These are phyloP conservation scores for Polyploca ridens DNA, from an alignment of 2,888 invertebrate species.

Conservation along the genomic window DNA sequence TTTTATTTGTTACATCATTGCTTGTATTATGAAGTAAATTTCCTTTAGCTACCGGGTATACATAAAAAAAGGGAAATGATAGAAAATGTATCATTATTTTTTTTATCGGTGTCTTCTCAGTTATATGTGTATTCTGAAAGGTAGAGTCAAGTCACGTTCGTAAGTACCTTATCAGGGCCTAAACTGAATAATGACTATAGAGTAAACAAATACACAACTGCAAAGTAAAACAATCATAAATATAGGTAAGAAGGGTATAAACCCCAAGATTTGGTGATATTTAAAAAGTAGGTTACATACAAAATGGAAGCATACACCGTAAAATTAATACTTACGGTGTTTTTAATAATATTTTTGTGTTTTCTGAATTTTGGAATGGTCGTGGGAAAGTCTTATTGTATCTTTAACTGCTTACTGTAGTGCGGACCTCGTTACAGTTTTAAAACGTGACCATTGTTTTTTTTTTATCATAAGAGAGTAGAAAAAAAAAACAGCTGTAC, in stretches of 20 bases:
- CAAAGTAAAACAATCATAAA: slow-evolving; percentile 22
- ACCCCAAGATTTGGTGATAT: slow-evolving; percentile 19
- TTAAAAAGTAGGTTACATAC: slow-evolving; percentile 19
- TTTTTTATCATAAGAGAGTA: background rate
- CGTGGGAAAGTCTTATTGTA: slow-evolving; percentile 36
- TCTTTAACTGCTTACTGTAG: slow-evolving; percentile 5
- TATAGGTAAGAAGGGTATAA: slow-evolving; percentile 28
- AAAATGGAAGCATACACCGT: slow-evolving; percentile 36
- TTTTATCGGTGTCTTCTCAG: too few relatives aligned
- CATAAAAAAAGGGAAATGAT: too few relatives aligned
- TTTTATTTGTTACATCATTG: too few relatives aligned
- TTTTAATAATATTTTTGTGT: slow-evolving; percentile 30
- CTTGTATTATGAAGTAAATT: too few relatives aligned
- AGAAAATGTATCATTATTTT: too few relatives aligned
- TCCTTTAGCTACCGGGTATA: too few relatives aligned
- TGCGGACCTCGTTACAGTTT: background rate
- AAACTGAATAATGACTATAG: too few relatives aligned
- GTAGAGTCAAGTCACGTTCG: too few relatives aligned
- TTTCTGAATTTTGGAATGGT: slow-evolving; percentile 24
- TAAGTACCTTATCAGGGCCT: too few relatives aligned
- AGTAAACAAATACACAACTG: background rate
- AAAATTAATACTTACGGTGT: slow-evolving; percentile 36
- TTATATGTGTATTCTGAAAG: too few relatives aligned
- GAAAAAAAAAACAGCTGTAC: background rate
- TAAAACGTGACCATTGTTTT: background rate